These are phyloP conservation scores for Exocentrus adspersus DNA, from an alignment of 2,888 invertebrate species.

Conservation along the genomic window DNA sequence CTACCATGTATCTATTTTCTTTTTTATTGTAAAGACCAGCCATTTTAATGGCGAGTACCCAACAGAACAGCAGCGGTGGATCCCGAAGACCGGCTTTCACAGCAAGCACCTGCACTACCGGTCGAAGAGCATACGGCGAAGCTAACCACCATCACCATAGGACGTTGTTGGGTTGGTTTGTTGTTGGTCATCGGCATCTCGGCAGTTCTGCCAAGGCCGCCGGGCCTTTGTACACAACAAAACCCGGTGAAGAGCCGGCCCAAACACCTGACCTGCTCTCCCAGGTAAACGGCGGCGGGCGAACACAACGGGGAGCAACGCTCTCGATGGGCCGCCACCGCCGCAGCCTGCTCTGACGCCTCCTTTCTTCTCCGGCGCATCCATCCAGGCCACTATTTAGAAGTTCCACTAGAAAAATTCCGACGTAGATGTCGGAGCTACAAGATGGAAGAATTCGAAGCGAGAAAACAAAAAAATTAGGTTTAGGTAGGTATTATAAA, in stretches of 20 bases:
- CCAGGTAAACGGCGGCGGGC: slow-evolving; percentile 43
- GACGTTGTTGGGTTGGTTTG: too few relatives aligned
- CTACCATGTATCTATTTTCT: too few relatives aligned
- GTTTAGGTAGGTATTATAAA: too few relatives aligned
- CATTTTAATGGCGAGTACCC: too few relatives aligned
- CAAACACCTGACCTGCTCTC: slow-evolving; percentile 43
- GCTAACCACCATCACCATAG: slow-evolving; percentile 7
- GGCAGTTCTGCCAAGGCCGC: slow-evolving; percentile 45
- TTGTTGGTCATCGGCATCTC: slow-evolving; percentile 48
- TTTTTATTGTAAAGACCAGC: too few relatives aligned
- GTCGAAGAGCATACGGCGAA: slow-evolving; percentile 10
- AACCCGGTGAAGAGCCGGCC: slow-evolving; percentile 28
- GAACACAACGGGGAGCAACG: slow-evolving; percentile 40
- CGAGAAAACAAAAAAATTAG: too few relatives aligned
- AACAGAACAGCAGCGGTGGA: neutral
- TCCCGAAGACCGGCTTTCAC: neutral
- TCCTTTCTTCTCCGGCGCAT: too few relatives aligned
- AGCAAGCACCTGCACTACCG: slow-evolving; percentile 25
- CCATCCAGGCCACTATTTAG: too few relatives aligned
- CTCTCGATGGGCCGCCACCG: neutral
- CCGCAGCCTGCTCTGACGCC: neutral
- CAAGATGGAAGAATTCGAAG: too few relatives aligned
- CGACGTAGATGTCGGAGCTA: too few relatives aligned
- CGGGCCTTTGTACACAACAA: slow-evolving; percentile 46
- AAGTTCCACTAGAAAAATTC: too few relatives aligned